Percentiles rank a stretch among this genome's conserved stretches.
Conservation (phyloP, 2,113 vertebrate species). For the Empidonax traillii region DNA sequence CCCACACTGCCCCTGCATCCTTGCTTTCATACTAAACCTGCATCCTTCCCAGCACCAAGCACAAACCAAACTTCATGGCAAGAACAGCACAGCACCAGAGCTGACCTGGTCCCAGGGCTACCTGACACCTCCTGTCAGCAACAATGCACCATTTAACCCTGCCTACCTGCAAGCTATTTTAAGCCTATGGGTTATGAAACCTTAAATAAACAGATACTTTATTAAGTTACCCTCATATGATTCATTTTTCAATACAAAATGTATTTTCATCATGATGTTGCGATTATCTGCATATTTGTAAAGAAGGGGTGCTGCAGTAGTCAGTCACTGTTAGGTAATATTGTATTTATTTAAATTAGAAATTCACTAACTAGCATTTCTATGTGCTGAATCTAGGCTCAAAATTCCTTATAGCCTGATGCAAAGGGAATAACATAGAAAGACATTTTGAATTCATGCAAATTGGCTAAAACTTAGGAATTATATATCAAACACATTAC, state of each 20-base stretch:
- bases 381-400: neutral
- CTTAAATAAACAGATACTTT: neutral
- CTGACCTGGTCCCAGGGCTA: neutral
- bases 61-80: neutral
- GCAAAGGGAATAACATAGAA: neutral
- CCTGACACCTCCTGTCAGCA: neutral
- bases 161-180: neutral
- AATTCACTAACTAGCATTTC: neutral
- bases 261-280: neutral
- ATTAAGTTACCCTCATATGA: neutral
- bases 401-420: neutral
- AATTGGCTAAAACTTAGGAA: neutral
- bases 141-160: neutral
- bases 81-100: accelerated
- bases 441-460: neutral
- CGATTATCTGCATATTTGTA: neutral
- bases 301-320: neutral
- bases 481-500: neutral
- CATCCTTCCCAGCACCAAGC: neutral
- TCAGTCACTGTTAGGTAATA: neutral
- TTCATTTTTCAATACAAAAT: neutral
- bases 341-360: neutral
- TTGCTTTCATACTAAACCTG: accelerated
- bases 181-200: neutral
- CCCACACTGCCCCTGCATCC: accelerated